Percentiles rank a stretch among this genome's conserved stretches.
Evolutionary conservation across 2,888 invertebrate genomes (phyloP).

Genomic region (Helleia helle): DNA sequence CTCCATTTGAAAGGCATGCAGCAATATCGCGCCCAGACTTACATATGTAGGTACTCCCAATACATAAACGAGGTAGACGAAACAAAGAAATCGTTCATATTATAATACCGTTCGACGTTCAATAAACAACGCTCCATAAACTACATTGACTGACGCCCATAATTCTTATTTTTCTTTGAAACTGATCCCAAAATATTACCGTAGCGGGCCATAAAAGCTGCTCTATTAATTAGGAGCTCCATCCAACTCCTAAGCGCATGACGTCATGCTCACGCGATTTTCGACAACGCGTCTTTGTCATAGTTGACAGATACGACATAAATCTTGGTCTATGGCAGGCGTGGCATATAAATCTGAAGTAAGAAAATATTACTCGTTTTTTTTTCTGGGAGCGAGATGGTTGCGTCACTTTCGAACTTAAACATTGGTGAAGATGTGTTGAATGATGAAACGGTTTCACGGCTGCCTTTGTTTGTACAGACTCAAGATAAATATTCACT

Average conservation of each 20-base stretch:
- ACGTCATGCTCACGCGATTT: conserved; percentile 56
- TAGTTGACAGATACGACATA: conserved; percentile 55
- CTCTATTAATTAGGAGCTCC: conserved; percentile 53
- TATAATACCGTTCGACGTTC: conserved; percentile 34
- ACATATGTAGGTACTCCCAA: conserved; percentile 15
- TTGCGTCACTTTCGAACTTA: conserved; percentile 28
- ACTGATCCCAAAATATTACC: conserved; percentile 34
- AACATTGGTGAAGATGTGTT: conserved; percentile 37
- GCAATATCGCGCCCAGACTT: conserved; percentile 16
- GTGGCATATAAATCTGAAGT: conserved; percentile 45
- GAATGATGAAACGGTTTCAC: conserved; percentile 59
- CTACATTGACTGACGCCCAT: conserved; percentile 39
- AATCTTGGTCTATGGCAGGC: conserved; percentile 58
- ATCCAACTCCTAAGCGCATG: conserved; percentile 37
- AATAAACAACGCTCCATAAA: conserved; percentile 55
- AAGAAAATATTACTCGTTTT: conserved; percentile 45
- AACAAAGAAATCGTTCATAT: conserved; percentile 51
- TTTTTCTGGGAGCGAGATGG: conserved; percentile 15
- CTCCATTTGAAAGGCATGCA: conserved; percentile 19
- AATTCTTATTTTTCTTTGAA: conserved; percentile 59
- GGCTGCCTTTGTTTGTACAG: conserved; percentile 52
- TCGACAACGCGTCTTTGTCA: conserved; percentile 60
- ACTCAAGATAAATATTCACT: conserved; percentile 3
- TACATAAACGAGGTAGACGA: conserved; percentile 23
- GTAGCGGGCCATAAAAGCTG: conserved; percentile 46